phyloP scores from a whole-genome alignment of 2,797 vertebrate species.

The Notoglanidium macrostoma region DNA sequence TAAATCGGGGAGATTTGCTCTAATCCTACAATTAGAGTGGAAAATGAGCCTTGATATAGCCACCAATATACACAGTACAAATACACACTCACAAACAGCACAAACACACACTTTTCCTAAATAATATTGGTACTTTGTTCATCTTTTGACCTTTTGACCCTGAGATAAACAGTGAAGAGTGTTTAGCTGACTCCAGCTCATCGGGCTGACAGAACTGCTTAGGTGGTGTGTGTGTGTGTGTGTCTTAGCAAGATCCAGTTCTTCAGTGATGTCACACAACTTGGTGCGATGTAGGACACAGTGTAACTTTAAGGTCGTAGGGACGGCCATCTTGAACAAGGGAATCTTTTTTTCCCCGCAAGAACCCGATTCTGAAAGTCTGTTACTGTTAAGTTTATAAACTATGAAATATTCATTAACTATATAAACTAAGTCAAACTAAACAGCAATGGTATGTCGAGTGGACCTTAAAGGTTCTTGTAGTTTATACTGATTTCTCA shows the following conservation, averaged over 20 bases:
- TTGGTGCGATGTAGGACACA: background rate
- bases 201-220: conserved; percentile 63
- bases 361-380: background rate
- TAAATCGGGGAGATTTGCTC: conserved; percentile 68
- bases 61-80: conserved; percentile 30
- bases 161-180: conserved; percentile 66
- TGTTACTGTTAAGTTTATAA: background rate
- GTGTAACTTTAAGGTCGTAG: conserved; percentile 8
- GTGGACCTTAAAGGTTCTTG: background rate
- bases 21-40: conserved; percentile 66
- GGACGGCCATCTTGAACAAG: background rate
- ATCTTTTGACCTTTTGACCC: conserved; percentile 14
- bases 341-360: too few species aligned
- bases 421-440: background rate
- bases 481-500: background rate
- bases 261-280: background rate
- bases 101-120: conserved; percentile 5
- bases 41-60: conserved; percentile 59
- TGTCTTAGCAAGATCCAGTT: conserved; percentile 2
- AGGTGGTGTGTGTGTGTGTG: conserved; percentile 35
- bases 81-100: conserved; percentile 36
- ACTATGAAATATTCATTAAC: background rate
- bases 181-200: conserved; percentile 69
- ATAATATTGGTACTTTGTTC: background rate
- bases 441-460: background rate